Evolutionary conservation across 2,113 vertebrate genomes (phyloP), one percentile per base, ranked within the genome.

Genomic region (Pterocles orientalis): DNA sequence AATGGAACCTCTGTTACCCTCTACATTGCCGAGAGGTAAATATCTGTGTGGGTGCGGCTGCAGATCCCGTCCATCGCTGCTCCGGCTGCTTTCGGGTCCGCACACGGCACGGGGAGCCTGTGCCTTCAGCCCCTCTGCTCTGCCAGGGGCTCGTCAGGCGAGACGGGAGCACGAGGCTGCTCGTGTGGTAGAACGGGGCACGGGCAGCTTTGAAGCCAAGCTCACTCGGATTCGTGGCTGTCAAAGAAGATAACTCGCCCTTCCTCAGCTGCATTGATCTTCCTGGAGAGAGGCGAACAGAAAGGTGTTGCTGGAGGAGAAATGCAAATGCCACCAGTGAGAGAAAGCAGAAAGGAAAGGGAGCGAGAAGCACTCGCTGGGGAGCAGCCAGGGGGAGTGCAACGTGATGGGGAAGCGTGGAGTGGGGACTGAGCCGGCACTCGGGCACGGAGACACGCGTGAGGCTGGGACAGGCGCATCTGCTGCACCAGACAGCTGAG

Each of bases 31-130:
- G 61, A 33, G 50, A 2, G 8, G 16, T 3, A 2, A 58, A 1
- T 7, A 4, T 2, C 8, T 62, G 56, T 25, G 33, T 3, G 66
- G 29, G 23, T 9, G 3, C 4, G 31, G 9, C 9, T 36, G 18
- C n/a, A 39, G 54, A 12, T 2, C n/a, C 25, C 50, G 57, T 16
- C 43, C 48, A 0, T 5, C n/a, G 0, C 39, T 39, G 50, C 24
- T 7, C 68, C 24, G 54, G 29, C 25, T 29, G n/a, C 8, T 21
- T 24, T 45, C 19, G 6, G 65, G 29, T 1, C 1, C 3, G 21
- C 8, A 1, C 2, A 1, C 0, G 14, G 47, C 23, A 3, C 10
- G 23, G 18, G 2, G 21, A 80, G 18, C 45, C 33, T 4, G 0
- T 18, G 24, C 45, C 51, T 15, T 53, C 5, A 29, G 2, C 5